Base-by-base conservation (phyloP, 2,797 vertebrate species). In the Gymnoscopelus microlampas region DNA sequence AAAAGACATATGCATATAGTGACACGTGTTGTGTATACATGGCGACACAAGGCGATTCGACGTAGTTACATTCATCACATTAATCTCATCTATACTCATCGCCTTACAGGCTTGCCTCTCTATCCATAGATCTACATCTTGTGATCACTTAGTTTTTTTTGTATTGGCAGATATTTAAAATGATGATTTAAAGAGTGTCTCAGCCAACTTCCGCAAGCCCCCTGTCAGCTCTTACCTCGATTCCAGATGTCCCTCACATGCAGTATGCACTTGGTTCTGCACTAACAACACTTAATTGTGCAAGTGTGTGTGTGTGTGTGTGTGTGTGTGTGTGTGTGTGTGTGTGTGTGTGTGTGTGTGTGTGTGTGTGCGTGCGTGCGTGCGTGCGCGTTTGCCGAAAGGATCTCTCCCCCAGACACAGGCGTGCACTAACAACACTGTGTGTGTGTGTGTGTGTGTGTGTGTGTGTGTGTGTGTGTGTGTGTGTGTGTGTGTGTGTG, bases 241-340 rank as follows among this genome's bases (percentile, higher is more conserved):
- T 72, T 76, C 84, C 79, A 87, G 76, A 88, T 85, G 73, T 84
- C 71, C 69, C 47, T 57, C 51, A 44, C 13, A 59, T 63, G 66
- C 66, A 71, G 74, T 73, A 56, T 63, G 66, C 66, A 73, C 77
- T 73, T 68, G 58, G 63, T 61, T 35, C 35, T 62, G 51, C 72
- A 69, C 71, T 84, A 71, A 80, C 60, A 62, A 59, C 8, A 32
- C 32, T 72, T 19, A 10, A 51, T 10, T 54, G 53, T 54, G 23
- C 23, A 7, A 54, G 5, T 55, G n/a, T 54, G n/a, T 68, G 73
- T 82, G 53, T 69, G 13, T 1, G 12, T 44, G 56, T 61, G 29
- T 39, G 35, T 51, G 68, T 58, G 63, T 26, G 48, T 65, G 74
- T 65, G 15, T 71, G 64, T 78, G 49, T 76, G 5, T 55, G n/a